Base-by-base conservation (phyloP, 1,140 invertebrate genomes). In the Brachionus plicatilis region DNA sequence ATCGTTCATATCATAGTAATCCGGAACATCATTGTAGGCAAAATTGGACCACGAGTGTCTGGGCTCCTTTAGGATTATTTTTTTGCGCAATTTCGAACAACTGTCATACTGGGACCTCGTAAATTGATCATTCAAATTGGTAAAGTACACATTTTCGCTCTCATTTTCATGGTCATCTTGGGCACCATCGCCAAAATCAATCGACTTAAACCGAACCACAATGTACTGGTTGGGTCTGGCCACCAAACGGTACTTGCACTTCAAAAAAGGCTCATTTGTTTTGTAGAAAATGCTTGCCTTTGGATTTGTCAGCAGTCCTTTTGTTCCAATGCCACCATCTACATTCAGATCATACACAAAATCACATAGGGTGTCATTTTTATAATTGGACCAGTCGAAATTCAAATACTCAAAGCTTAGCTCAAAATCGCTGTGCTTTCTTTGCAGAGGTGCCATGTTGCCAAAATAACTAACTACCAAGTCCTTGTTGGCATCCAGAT, bases 221-320 rank as follows among this genome's bases (percentile, higher is more conserved):
- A 82, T 65, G 43, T 82, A 82, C 20, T 82, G 79, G 20, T 68
- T 68, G 4, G 65, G 29, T 17, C 9, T 41, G 33, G 53, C 79
- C 27, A 82, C 41, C 9, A 82, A 29, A 6, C 79, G 50, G 43
- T 65, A 82, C 37, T 11, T 60, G 14, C 79, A 82, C 53, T 68
- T 60, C 20, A 82, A 41, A 24, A 65, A 68, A 17, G 37, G n/a
- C 14, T 82, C 79, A 12, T 12, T 65, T 27, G 79, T 82, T 66
- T 65, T 45, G 43, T 82, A 82, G 12, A 82, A 82, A 65, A 82
- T 82, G 41, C 65, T 82, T 12, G 79, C 79, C 65, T 82, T 60
- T 17, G 79, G 79, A 82, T 82, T 82, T 29, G 53, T 65, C 12
- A 82, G 3, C 11, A 8, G 5, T 7, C 79, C 79, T 43, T 68